Percentiles rank a stretch among this genome's conserved stretches.
Evolutionary conservation across 2,113 vertebrate species (phyloP).

Genomic region (Xerus inauris): DNA sequence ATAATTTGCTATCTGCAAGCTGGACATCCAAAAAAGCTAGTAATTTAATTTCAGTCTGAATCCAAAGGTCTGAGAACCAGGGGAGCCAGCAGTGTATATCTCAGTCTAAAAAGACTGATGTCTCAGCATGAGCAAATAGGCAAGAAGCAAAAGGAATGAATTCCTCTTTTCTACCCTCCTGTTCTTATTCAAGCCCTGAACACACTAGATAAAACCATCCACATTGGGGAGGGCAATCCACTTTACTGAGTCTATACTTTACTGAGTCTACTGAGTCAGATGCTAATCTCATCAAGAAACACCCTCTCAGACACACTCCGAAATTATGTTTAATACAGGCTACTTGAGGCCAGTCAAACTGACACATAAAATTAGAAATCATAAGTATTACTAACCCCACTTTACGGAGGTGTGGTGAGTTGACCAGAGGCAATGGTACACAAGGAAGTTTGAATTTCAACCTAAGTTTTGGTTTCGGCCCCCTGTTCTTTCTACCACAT

Average conservation of each 20-base stretch:
- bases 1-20: not conserved
- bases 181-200: not conserved
- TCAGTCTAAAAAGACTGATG: not conserved
- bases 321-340: not conserved
- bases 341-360: not conserved
- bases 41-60: not conserved
- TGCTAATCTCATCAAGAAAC: not conserved
- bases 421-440: not conserved
- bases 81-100: not conserved
- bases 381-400: not conserved
- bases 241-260: not conserved
- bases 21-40: not conserved
- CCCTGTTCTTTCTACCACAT: not conserved
- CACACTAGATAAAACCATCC: not conserved
- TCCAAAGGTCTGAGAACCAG: not conserved
- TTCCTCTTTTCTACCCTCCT: not conserved
- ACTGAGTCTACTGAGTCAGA: not conserved
- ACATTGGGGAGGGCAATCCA: not conserved
- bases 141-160: not conserved
- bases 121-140: not conserved
- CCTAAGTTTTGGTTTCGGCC: not conserved
- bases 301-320: not conserved
- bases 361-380: not conserved
- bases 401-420: not conserved
- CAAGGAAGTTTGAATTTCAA: not conserved